Base-by-base conservation (phyloP, 2,888 invertebrate genomes). In the Erannis defoliaria region DNA sequence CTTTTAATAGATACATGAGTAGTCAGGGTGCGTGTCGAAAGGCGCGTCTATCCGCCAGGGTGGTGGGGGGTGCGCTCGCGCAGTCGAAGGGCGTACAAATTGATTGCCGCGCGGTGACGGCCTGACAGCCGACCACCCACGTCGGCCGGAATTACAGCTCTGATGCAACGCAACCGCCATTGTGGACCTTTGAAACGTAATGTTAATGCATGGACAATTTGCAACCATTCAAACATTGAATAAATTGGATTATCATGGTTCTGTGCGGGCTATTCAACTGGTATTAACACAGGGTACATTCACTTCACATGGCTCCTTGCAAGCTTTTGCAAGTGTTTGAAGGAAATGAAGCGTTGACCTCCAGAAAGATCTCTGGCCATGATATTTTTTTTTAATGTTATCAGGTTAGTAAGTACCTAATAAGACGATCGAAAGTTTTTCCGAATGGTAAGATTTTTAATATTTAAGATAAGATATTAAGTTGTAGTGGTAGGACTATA, bases 21-120 rank as follows among this genome's bases (percentile, higher is more conserved):
- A 76, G 78, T 75, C 77, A 80, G 86, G 88, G 80, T 87, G 88
- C 88, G 85, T 89, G 88, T 86, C 89, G 86, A 89, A 91, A 88
- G 81, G 71, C 70, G 76, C 76, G 79, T 86, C 80, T 83, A 81
- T 78, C 78, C 67, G 78, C 71, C 72, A 80, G 72, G 72, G 76
- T 38, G 42, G 75, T 72, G 74, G 76, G 72, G 80, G 78, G 72
- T 72, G 78, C 73, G 77, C 76, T 69, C 72, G 73, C 77, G 75
- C 50, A 55, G 62, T 70, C 79, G 87, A 87, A 85, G 86, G 85
- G 88, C 90, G 86, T 89, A 90, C 87, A 90, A 92, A 92, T 91
- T 89, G 91, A 91, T 91, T 90, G 88, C 85, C 74, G 75, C 76
- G 77, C 83, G 82, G 84, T 84, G 89, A 87, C 80, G 76, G 51